These are phyloP conservation scores for Daptonema setosum DNA, from an alignment of 2,888 invertebrate species.

Conservation along the genomic window DNA sequence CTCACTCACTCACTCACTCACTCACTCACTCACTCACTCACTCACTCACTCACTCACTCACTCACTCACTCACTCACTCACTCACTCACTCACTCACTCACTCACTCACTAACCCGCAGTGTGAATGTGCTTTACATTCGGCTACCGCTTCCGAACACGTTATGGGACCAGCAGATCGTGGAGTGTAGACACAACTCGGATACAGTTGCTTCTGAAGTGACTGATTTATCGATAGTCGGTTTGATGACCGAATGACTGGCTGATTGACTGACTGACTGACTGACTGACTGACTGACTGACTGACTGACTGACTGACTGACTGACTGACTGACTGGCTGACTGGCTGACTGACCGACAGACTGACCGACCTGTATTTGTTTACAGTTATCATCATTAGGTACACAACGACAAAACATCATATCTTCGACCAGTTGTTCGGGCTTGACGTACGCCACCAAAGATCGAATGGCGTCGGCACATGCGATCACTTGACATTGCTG, in stretches of 20 bases:
- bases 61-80: too few relatives aligned
- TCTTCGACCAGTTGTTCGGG: conserved; percentile 13
- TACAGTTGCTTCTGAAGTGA: conserved; percentile 11
- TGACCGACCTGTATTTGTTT: conserved; percentile 14
- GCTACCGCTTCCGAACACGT: conserved; percentile 15
- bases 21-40: too few relatives aligned
- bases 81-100: too few relatives aligned
- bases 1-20: too few relatives aligned
- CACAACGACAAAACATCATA: conserved; percentile 21
- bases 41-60: too few relatives aligned
- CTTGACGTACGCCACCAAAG: not conserved
- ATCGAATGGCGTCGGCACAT: not conserved
- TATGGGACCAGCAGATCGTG: conserved; percentile 6
- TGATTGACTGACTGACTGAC: too few relatives aligned
- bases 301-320: too few relatives aligned
- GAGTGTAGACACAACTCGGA: not conserved
- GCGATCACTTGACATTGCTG: not conserved
- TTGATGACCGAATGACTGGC: too few relatives aligned
- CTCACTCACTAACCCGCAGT: conserved; percentile 16
- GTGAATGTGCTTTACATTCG: conserved; percentile 13
- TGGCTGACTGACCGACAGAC: too few relatives aligned
- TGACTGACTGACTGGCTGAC: too few relatives aligned
- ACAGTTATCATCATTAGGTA: conserved; percentile 15
- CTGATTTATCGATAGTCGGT: conserved; percentile 26
- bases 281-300: conserved; percentile 25